Percentiles rank a stretch among this genome's conserved stretches.
phyloP scores from a whole-genome alignment of 2,888 invertebrate species.

The Malthinus seriepunctatus region DNA sequence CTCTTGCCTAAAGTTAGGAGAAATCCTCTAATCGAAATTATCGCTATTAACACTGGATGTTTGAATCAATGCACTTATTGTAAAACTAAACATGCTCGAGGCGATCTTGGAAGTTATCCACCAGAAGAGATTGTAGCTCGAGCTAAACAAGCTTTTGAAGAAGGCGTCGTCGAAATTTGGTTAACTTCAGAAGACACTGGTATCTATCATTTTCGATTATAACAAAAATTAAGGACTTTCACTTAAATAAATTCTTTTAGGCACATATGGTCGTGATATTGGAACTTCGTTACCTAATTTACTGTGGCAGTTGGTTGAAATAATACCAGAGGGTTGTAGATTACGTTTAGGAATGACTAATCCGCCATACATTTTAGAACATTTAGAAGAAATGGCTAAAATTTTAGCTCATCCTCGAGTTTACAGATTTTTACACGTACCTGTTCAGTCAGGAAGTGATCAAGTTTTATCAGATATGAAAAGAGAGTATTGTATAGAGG shows the following conservation, averaged over 20 bases:
- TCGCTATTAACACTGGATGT: constrained; percentile 95
- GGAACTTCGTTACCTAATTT: constrained; percentile 85
- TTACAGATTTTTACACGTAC: constrained; percentile 95
- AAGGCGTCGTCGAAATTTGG: constrained; percentile 97
- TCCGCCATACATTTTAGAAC: constrained; percentile 96
- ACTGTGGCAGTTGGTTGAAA: constrained; percentile 80
- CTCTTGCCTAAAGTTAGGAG: constrained; percentile 91
- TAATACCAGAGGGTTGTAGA: constrained; percentile 74
- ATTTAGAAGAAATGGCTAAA: constrained; percentile 85
- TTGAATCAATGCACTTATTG: constrained; percentile 99
- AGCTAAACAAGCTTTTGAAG: constrained; percentile 83
- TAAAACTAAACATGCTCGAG: constrained; percentile 96
- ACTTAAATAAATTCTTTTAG: constrained; percentile 45
- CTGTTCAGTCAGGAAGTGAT: constrained; percentile 98
- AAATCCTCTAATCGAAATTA: constrained; percentile 96
- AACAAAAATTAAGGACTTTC: not conserved
- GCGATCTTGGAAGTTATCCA: constrained; percentile 93
- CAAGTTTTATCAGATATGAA: constrained; percentile 94
- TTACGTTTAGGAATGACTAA: constrained; percentile 97
- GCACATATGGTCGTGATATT: constrained; percentile 94
- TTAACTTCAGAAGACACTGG: constrained; percentile 98
- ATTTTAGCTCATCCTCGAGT: constrained; percentile 88
- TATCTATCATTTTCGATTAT: constrained; percentile 34
- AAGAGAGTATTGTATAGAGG: constrained; percentile 86
- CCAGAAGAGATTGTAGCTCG: constrained; percentile 87